phyloP scores from a whole-genome alignment of 2,888 invertebrate genomes.

The Polyommatus iphigenia region DNA sequence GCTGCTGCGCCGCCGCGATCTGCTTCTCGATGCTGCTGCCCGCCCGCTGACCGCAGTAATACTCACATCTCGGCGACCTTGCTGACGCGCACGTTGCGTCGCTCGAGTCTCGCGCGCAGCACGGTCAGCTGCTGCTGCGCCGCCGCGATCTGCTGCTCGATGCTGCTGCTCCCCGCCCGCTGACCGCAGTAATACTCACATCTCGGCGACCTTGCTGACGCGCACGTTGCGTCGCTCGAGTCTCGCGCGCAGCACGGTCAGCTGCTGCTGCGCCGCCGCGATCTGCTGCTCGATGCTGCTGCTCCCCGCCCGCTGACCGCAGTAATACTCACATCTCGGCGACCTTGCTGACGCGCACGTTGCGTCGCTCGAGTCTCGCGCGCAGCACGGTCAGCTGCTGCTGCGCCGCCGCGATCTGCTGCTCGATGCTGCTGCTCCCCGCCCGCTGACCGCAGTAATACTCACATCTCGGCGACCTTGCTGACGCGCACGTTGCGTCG shows the following conservation, averaged over 20 bases:
- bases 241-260: constrained; percentile 86
- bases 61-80: constrained; percentile 94
- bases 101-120: constrained; percentile 89
- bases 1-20: not conserved
- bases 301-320: not conserved
- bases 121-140: constrained; percentile 84
- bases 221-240: constrained; percentile 93
- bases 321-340: constrained; percentile 90
- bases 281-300: constrained; percentile 53
- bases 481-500: constrained; percentile 94
- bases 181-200: constrained; percentile 81
- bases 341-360: constrained; percentile 95
- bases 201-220: constrained; percentile 96
- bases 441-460: constrained; percentile 43
- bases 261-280: constrained; percentile 84
- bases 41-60: not conserved
- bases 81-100: constrained; percentile 93
- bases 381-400: constrained; percentile 88
- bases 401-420: constrained; percentile 79
- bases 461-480: constrained; percentile 96
- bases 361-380: constrained; percentile 90
- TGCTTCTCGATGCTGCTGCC: not conserved
- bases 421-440: not conserved
- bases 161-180: not conserved
- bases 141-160: too few species aligned